phyloP scores from a whole-genome alignment of 1,140 invertebrate species.

The roundworm (Caenorhabditis elegans) region WBcel235 BX284605.5:6675001-6675500 shows the following conservation, averaged over 20 bases:
- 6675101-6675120: not conserved
- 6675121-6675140: slow-evolving; percentile 42
- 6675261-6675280: not conserved
- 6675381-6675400: slow-evolving; percentile 34
- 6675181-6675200: not conserved
- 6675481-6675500: slow-evolving; percentile 50
- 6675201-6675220: not conserved
- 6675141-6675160: slow-evolving; percentile 40
- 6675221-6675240: not conserved
- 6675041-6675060: slow-evolving; percentile 79
- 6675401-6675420: slow-evolving; percentile 41
- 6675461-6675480: slow-evolving; percentile 39
- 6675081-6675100: slow-evolving; percentile 70
- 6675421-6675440: slow-evolving; percentile 23
- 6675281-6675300: not conserved
- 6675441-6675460: slow-evolving; percentile 24
- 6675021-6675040: slow-evolving; percentile 72
- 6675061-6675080: slow-evolving; percentile 82
- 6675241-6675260: not conserved
- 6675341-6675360: not conserved
- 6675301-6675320: not conserved
- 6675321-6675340: not conserved
- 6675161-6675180: slow-evolving; percentile 18
- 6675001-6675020: slow-evolving; percentile 69
- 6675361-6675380: not conserved